phyloP scores from a whole-genome alignment of 2,113 vertebrate species.

The Bos javanicus region DNA sequence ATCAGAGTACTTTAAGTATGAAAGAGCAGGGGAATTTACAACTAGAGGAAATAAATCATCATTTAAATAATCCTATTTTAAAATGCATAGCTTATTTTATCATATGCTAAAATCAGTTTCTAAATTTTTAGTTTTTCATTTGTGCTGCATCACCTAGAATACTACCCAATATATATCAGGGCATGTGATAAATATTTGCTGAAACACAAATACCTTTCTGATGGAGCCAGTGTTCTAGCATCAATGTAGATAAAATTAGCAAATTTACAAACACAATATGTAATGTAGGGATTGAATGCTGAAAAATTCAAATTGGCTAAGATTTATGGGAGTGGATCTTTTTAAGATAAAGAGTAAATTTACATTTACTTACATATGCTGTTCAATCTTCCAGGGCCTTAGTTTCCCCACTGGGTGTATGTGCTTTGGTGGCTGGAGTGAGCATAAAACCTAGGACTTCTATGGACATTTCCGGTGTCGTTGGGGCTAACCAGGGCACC shows the following conservation, averaged over 20 bases:
- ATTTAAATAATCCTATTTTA: background rate
- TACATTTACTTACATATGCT: background rate
- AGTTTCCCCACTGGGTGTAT: background rate
- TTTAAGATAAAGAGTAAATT: background rate
- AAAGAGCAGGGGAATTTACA: background rate
- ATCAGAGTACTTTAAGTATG: background rate
- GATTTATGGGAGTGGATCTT: background rate
- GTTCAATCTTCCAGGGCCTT: background rate
- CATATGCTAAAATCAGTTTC: background rate
- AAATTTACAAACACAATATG: background rate
- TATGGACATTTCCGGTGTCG: background rate
- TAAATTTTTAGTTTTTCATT: background rate
- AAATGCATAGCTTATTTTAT: background rate
- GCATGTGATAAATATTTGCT: background rate
- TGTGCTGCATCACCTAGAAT: background rate
- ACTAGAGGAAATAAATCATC: background rate
- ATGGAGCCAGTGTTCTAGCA: background rate
- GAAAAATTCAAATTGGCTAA: background rate
- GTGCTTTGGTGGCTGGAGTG: background rate
- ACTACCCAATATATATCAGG: accelerated
- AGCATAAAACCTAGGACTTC: background rate
- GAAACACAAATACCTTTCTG: background rate
- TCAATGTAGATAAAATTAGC: background rate
- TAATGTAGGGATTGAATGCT: background rate
- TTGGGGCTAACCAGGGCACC: background rate